Evolutionary conservation across 2,113 vertebrate species (phyloP), one percentile per base, ranked within the genome.

Genomic region (Pseudorhombus dupliciocellatus): DNA sequence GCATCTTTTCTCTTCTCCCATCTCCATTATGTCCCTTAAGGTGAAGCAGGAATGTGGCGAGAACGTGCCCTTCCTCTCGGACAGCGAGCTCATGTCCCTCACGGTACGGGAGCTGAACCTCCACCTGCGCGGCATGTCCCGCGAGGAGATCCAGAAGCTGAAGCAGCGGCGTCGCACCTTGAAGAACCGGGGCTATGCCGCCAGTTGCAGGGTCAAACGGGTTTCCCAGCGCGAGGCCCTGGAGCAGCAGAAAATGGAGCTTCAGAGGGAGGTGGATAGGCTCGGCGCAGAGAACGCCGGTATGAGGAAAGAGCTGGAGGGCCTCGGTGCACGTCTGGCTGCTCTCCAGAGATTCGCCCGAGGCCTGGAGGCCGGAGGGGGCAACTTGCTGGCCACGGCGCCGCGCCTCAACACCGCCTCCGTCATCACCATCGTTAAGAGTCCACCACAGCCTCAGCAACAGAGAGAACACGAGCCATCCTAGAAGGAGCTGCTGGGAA

Each of bases 151-250:
- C 56, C 95, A 98, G 83, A 98, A 98, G 92, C 92, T 99, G 79
- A 99, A 99, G 91, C 98, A 99, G 91, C 95, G 98, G 0, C 93
- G 98, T 0, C 96, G 98, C 82, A 98, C 98, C 2, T 90, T 98
- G 65, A 99, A 98, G 92, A 98, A 98, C 92, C 95, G 98, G 0
- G 98, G 97, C 58, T 99, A 98, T 0, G 97, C 98, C 0, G 98
- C 98, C 88, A 98, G 98, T 93, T 99, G 98, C 90, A 93, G 97
- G 0, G 98, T 98, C 61, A 99, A 99, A 78, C 94, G 98, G 0
- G 98, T 98, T 14, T 98, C 97, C 0, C 98, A 98, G 92, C 96
- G 98, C n/a, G 97, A 99, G 88, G 97, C 98, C 87, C 93, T 99
- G 91, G 98, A 99, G 92, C 97, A 97, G 92, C 98, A 99, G 93